Percentiles rank a stretch among this genome's conserved stretches.
Evolutionary conservation across 2,797 vertebrate genomes (phyloP).

Genomic region (Phyllotis vaccarum): DNA sequence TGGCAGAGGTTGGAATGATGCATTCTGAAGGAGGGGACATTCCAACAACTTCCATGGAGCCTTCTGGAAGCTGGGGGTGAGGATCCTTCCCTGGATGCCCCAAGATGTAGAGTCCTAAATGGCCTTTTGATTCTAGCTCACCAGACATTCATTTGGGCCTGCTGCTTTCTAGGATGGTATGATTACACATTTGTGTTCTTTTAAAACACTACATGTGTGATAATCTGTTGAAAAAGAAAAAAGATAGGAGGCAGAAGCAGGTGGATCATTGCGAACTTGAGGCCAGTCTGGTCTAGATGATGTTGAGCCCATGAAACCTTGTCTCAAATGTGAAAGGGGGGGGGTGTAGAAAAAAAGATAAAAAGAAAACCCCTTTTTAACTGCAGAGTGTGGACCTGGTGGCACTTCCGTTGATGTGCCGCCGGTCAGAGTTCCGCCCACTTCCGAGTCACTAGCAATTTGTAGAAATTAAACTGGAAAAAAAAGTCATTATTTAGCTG

Average conservation of each 20-base stretch:
- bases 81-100: background rate
- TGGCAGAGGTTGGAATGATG: background rate
- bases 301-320: background rate
- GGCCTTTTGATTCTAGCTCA: background rate
- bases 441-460: slow-evolving; percentile 40
- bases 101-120: background rate
- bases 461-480: slow-evolving; percentile 8
- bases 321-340: background rate
- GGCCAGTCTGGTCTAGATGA: background rate
- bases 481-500: background rate
- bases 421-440: background rate
- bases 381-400: background rate
- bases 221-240: background rate
- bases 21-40: background rate
- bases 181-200: background rate
- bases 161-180: slow-evolving; percentile 1
- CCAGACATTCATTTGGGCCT: background rate
- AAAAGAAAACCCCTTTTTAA: background rate
- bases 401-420: background rate
- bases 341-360: too few species aligned
- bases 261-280: background rate
- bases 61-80: background rate
- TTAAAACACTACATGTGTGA: background rate
- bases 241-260: background rate
- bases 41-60: background rate